Percentiles rank a stretch among this genome's conserved stretches.
These are phyloP conservation scores for Crocidura indochinensis DNA, from an alignment of 2,797 vertebrate species.

Conservation along the genomic window DNA sequence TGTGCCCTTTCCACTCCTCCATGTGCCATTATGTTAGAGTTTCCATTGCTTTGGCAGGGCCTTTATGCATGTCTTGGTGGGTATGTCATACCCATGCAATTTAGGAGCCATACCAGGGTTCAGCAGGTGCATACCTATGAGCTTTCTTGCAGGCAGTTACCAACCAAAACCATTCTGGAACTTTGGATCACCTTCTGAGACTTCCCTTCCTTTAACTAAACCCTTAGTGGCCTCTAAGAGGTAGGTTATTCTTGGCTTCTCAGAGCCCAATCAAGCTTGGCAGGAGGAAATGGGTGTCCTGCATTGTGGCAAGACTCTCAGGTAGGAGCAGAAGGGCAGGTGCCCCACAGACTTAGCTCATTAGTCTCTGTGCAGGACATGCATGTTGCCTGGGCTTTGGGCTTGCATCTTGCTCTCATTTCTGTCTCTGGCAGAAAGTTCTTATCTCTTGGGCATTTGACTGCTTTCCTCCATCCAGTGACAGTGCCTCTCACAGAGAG, in stretches of 20 bases:
- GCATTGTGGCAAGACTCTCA: too few species aligned
- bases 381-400: not conserved
- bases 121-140: rapidly evolving
- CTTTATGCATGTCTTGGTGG: not conserved
- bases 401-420: not conserved
- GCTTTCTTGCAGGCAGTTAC: rapidly evolving
- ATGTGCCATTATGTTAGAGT: not conserved
- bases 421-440: not conserved
- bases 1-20: rapidly evolving
- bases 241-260: not conserved
- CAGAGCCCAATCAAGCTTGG: not conserved
- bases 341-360: not conserved
- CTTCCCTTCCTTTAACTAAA: not conserved
- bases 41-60: not conserved
- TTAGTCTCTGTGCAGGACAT: not conserved
- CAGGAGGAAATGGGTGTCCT: not conserved
- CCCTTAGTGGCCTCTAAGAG: not conserved
- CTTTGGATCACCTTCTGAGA: not conserved
- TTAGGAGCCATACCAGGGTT: too few species aligned
- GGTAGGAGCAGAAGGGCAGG: too few species aligned
- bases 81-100: not conserved
- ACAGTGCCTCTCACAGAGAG: not conserved
- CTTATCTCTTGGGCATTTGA: not conserved
- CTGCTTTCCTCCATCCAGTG: not conserved
- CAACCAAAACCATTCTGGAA: too few species aligned